Percentiles rank a stretch among this genome's conserved stretches.
phyloP scores from a whole-genome alignment of 1,140 invertebrate species.

The Lucilia sericata region DNA sequence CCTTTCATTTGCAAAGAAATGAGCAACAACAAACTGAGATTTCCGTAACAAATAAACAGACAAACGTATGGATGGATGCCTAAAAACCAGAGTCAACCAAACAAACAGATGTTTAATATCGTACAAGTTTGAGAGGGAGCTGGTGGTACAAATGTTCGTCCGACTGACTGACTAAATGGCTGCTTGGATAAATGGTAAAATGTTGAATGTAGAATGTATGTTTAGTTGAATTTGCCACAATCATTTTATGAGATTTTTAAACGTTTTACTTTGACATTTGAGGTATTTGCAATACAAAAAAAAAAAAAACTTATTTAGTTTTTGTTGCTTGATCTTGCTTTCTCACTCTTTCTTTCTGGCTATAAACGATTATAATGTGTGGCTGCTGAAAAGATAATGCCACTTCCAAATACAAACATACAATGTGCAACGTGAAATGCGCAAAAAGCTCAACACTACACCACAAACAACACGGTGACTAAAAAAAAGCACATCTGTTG shows the following conservation, averaged over 20 bases:
- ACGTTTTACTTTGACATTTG: conserved; percentile 42
- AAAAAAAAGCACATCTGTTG: conserved; percentile 34
- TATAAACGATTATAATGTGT: background rate
- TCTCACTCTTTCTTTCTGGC: background rate
- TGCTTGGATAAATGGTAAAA: background rate
- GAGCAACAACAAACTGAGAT: conserved; percentile 21
- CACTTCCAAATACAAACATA: background rate
- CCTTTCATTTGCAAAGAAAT: conserved; percentile 37
- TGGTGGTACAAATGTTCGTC: background rate
- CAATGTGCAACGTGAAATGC: background rate
- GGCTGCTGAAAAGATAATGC: conserved; percentile 33
- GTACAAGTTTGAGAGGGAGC: background rate
- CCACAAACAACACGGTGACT: background rate
- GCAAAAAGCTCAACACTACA: background rate
- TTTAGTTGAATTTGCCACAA: conserved; percentile 20
- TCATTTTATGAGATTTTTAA: conserved; percentile 44
- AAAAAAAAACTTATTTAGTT: conserved; percentile 1
- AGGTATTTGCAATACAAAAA: conserved; percentile 27
- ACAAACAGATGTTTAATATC: conserved; percentile 20
- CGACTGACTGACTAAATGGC: background rate
- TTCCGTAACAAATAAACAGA: conserved; percentile 10
- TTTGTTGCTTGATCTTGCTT: background rate
- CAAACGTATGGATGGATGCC: background rate
- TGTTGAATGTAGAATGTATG: background rate
- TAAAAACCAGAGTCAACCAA: conserved; percentile 19